Base-by-base conservation (phyloP, 2,797 vertebrate genomes). In the Sylvia borin region DNA sequence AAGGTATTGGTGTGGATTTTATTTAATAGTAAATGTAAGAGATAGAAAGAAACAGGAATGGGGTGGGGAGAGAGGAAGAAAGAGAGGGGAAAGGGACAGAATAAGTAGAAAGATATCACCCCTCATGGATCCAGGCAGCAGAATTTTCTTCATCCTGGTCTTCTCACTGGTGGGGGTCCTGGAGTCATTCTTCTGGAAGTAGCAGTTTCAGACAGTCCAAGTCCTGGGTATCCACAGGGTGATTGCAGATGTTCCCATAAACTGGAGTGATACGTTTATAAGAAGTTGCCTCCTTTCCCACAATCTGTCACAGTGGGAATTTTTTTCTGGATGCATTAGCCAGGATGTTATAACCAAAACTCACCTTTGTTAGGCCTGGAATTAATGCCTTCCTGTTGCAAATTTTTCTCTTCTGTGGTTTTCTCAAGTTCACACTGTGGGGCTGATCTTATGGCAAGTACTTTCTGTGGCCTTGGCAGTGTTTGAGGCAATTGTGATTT, bases 201-300 rank as follows among this genome's bases (percentile, higher is more conserved):
- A 32, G 7, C 2, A 36, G 17, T 32, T 45, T 38, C 45, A 38
- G 45, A 13, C 5, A 31, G 16, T 45, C n/a, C 26, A 27, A 38
- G 48, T 14, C n/a, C 22, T 38, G 27, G 14, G 11, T 21, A 72
- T 27, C 11, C 27, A 62, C 6, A 3, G 48, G 9, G 18, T 47
- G 22, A 7, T 15, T 71, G 27, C 27, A 54, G 48, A 36, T 3
- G 3, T 38, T 82, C 48, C n/a, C 48, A 22, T 38, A 62, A 27
- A 27, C 62, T 38, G 57, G 14, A 32, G 2, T 18, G n/a, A 54
- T 12, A 62, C 0, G 0, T 26, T 13, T 21, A 17, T 32, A 81
- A 31, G 16, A 45, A 32, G 16, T 54, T 62, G 6, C 29, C 47
- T 62, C 48, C 22, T 45, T 72, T 62, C n/a, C 48, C 29, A 27